Evolutionary conservation across 2,888 invertebrate genomes (phyloP).

Genomic region (Harpalus rubripes): DNA sequence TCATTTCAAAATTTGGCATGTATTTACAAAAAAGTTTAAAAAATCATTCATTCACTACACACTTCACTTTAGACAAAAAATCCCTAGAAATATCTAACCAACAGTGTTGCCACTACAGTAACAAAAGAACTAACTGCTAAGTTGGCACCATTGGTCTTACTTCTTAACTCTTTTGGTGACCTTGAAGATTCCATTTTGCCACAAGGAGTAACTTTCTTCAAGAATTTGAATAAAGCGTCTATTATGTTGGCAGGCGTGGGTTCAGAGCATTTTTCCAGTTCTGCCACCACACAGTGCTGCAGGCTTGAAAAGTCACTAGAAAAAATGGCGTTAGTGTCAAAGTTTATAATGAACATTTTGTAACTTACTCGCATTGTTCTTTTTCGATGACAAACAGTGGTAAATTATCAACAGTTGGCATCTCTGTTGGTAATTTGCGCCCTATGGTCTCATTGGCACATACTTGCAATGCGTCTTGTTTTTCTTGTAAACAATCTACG

Average conservation of each 20-base stretch:
- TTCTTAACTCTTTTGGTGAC: background rate
- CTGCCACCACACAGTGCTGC: slow-evolving; percentile 81
- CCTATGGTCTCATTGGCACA: slow-evolving; percentile 77
- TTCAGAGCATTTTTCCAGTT: slow-evolving; percentile 84
- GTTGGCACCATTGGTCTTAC: background rate
- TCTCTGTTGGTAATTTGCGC: slow-evolving; percentile 72
- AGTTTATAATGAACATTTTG: background rate
- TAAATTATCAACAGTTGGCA: slow-evolving; percentile 70
- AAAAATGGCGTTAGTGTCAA: background rate
- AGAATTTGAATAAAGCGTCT: slow-evolving; percentile 76
- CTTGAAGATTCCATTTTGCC: background rate
- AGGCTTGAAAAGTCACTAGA: slow-evolving; percentile 80
- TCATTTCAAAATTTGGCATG: slow-evolving; percentile 8
- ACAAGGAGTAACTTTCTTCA: slow-evolving; percentile 78
- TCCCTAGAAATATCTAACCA: slow-evolving; percentile 39
- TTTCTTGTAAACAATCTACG: slow-evolving; percentile 77
- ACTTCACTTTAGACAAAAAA: background rate
- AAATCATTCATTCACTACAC: slow-evolving; percentile 5
- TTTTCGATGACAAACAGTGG: slow-evolving; percentile 75
- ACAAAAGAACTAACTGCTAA: background rate
- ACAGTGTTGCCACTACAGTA: slow-evolving; percentile 34
- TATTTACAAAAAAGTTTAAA: background rate
- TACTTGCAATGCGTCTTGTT: slow-evolving; percentile 75
- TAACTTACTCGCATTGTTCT: slow-evolving; percentile 77
- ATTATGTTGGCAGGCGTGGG: slow-evolving; percentile 90